phyloP scores from a whole-genome alignment of 2,113 vertebrate genomes.

The Anseranas semipalmata region DNA sequence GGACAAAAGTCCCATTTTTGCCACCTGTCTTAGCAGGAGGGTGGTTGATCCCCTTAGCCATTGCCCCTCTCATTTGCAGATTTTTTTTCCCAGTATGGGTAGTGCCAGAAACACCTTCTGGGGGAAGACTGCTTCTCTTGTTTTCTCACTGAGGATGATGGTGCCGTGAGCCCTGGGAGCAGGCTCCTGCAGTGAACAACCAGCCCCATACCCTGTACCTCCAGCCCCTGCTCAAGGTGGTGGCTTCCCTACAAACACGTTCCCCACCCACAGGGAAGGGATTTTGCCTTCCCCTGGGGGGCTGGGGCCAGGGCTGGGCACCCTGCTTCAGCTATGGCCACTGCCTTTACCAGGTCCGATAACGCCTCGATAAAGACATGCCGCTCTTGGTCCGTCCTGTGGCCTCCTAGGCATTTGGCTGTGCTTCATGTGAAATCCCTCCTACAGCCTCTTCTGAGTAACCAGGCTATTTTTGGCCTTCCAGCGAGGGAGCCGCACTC shows the following conservation, averaged over 20 bases:
- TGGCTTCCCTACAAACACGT: neutral
- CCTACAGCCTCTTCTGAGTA: conserved; percentile 31
- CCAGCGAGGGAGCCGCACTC: neutral
- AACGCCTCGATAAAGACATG: fast-evolving
- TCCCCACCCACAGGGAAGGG: neutral
- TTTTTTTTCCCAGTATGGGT: neutral
- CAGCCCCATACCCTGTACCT: neutral
- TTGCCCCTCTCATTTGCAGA: neutral
- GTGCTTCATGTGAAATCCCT: neutral
- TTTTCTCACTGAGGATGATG: neutral
- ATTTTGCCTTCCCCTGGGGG: neutral
- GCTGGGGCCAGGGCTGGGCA: neutral
- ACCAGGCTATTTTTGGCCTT: conserved; percentile 56
- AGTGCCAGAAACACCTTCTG: neutral
- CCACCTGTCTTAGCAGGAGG: neutral
- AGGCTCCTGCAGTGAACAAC: neutral
- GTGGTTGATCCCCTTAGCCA: neutral
- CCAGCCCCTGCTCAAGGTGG: neutral
- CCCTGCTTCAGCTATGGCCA: fast-evolving
- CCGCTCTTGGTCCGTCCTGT: neutral
- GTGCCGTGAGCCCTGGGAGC: neutral
- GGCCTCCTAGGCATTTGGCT: conserved; percentile 34
- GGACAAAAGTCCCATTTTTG: neutral
- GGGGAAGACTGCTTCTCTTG: neutral
- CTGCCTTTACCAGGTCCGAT: neutral